Evolutionary conservation across 2,113 vertebrate species (phyloP).

Genomic region (Scortum barcoo): DNA sequence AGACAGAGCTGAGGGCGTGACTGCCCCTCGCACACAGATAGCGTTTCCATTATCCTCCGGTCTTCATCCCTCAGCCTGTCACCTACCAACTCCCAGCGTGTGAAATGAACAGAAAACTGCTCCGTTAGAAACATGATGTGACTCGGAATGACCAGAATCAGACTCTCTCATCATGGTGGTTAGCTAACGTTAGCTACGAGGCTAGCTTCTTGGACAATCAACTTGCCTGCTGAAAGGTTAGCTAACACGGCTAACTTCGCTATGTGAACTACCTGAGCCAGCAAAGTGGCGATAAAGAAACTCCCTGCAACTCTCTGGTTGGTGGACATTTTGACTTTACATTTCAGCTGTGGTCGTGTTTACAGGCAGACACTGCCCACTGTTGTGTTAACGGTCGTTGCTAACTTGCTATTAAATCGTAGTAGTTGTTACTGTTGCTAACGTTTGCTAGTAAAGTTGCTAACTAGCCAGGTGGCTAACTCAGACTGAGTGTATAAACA

Average conservation of each 20-base stretch:
- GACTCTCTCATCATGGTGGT: background rate
- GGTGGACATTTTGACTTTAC: slow-evolving; percentile 27
- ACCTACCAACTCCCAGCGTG: background rate
- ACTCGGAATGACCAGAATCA: background rate
- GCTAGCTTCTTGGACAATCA: slow-evolving; percentile 50
- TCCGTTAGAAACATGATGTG: background rate
- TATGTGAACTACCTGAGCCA: slow-evolving; percentile 62
- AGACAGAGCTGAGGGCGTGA: background rate
- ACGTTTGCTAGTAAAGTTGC: slow-evolving; percentile 55
- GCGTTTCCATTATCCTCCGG: slow-evolving; percentile 60
- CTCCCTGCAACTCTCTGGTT: slow-evolving; percentile 63
- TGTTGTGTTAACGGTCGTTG: background rate
- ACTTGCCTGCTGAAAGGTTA: slow-evolving; percentile 66
- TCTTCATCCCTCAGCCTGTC: slow-evolving; percentile 17
- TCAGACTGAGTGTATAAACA: background rate
- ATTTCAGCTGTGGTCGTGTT: background rate
- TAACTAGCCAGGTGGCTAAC: slow-evolving; percentile 53
- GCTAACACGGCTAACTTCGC: slow-evolving; percentile 69
- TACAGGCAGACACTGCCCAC: background rate
- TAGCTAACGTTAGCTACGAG: slow-evolving; percentile 47
- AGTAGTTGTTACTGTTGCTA: slow-evolving; percentile 8
- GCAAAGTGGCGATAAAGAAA: slow-evolving; percentile 50
- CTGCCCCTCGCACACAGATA: fast-evolving
- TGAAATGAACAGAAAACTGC: background rate
- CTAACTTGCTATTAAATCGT: slow-evolving; percentile 6